Base-by-base conservation (phyloP, 2,888 invertebrate genomes). In the Erebia palarica region DNA sequence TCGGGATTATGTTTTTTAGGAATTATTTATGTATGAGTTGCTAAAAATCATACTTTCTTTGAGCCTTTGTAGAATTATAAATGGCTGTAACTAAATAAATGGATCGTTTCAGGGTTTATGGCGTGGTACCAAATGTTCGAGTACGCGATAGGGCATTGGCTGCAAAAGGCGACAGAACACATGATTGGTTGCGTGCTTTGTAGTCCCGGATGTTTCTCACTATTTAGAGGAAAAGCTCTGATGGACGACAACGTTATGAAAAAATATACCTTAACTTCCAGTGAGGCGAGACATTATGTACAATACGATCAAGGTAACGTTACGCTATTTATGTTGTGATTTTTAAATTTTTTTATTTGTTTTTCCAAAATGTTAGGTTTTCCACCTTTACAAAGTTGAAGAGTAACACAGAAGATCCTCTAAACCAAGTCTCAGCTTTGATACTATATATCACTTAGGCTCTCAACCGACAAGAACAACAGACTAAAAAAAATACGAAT, bases 181-280 rank as follows among this genome's bases (percentile, higher is more conserved):
- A 96, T 97, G 82, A 96, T 97, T 77, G 97, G 97, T 13, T 97
- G 97, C 85, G 98, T 98, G 3, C 95, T 98, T 21, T 98, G 98
- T 85, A 97, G 97, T 84, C 98, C 98, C 8, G 98, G 98, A 4
- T 98, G 98, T 87, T 98, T 98, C 90, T 98, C 98, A 0, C 92
- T 98, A 51, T 98, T 98, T 86, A 94, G 98, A 75, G 98, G 96
- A 7, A 96, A 96, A 76, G 97, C 97, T 3, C 93, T 98, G 36
- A 98, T 98, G 97, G 97, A 97, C 79, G 96, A 97, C 84, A 97
- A 97, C 82, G 97, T 98, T 0, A 97, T 98, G 96, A 96, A 95
- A 80, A 97, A 96, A 82, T 98, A 98, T 83, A 98, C 98, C 0
- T 95, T 96, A 0, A 95, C 95, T 75, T 95, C 96, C 0, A 94